phyloP scores from a whole-genome alignment of 2,888 invertebrate genomes.

The Cartodere bifasciata region DNA sequence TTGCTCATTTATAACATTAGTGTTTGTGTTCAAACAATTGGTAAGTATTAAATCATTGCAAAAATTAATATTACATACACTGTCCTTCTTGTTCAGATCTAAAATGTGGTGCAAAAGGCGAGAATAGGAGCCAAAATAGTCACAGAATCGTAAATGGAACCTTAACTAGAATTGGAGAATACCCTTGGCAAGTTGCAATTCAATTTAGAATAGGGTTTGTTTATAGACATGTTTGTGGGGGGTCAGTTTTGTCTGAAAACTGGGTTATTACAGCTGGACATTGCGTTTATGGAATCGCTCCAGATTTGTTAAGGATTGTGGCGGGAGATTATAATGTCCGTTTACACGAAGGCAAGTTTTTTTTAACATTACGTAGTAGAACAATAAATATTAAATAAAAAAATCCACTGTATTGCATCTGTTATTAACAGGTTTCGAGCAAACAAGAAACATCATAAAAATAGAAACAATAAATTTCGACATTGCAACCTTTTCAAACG shows the following conservation, averaged over 20 bases:
- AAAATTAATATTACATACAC: no score
- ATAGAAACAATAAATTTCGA: slow-evolving; percentile 18
- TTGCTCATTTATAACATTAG: no score
- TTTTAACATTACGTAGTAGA: not conserved
- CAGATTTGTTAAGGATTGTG: slow-evolving; percentile 14
- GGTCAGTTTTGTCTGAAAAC: slow-evolving; percentile 17
- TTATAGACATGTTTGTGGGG: slow-evolving; percentile 22
- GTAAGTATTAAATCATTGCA: no score
- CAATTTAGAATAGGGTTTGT: slow-evolving; percentile 14
- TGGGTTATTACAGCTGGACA: slow-evolving; percentile 25
- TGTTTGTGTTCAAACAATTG: no score
- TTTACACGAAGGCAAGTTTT: slow-evolving; percentile 17
- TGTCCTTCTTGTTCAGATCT: no score
- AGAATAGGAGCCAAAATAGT: no score
- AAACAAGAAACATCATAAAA: slow-evolving; percentile 16
- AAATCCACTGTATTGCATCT: not conserved
- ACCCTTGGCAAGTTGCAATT: slow-evolving; percentile 24
- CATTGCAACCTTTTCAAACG: slow-evolving; percentile 19
- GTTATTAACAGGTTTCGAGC: slow-evolving; percentile 18
- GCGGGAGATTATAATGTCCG: slow-evolving; percentile 21
- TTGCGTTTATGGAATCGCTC: slow-evolving; percentile 17
- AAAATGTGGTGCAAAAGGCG: no score
- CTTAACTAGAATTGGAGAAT: no score
- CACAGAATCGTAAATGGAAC: no score
- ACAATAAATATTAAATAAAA: slow-evolving; percentile 2